Evolutionary conservation across 2,797 vertebrate genomes (phyloP).

Genomic region (Gallinago nigripennis): DNA sequence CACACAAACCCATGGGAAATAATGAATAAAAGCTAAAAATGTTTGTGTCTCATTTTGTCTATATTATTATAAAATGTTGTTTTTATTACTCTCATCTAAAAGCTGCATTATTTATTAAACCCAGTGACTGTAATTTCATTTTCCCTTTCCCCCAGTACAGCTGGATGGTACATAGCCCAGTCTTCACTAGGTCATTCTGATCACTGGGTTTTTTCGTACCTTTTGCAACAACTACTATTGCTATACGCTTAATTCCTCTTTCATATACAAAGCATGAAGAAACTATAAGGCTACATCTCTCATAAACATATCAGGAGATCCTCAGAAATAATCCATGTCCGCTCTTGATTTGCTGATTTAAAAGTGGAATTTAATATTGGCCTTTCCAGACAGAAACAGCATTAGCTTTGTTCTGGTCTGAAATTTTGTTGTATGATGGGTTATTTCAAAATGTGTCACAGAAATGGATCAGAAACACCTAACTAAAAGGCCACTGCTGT

Average conservation of each 20-base stretch:
- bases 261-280: not conserved
- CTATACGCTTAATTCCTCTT: not conserved
- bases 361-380: not conserved
- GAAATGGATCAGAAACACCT: not conserved
- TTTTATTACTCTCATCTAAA: not conserved
- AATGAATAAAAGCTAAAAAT: not conserved
- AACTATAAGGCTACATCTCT: not conserved
- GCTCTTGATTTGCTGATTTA: not conserved
- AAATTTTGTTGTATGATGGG: not conserved
- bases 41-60: not conserved
- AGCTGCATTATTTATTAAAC: not conserved
- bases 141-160: not conserved
- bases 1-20: not conserved
- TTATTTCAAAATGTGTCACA: not conserved
- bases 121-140: not conserved
- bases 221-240: not conserved
- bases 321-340: not conserved
- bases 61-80: not conserved
- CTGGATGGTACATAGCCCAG: not conserved
- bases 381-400: not conserved
- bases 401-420: not conserved
- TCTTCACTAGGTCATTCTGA: not conserved
- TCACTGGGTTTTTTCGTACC: not conserved
- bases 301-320: not conserved
- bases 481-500: not conserved